Percentiles rank a stretch among this genome's conserved stretches.
phyloP scores from a whole-genome alignment of 2,797 vertebrate species.

The Chaenodraco wilsoni region DNA sequence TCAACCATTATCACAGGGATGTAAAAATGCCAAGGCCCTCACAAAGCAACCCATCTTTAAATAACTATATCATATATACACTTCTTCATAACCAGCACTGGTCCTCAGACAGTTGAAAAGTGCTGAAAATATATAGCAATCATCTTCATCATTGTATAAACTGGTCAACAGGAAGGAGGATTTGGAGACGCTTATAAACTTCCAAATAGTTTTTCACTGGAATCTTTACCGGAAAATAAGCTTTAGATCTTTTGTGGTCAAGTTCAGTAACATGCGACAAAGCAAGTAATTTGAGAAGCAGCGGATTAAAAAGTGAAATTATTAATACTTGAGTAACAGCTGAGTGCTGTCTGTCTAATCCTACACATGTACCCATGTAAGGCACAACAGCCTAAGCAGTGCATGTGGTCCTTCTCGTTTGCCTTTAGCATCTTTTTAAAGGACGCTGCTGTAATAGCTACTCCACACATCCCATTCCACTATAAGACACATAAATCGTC shows the following conservation, averaged over 20 bases:
- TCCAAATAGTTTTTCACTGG: conserved; percentile 17
- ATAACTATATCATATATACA: conserved; percentile 68
- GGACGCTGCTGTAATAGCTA: conserved; percentile 24
- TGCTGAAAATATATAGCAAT: conserved; percentile 60
- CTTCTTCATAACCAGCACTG: conserved; percentile 50
- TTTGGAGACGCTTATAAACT: conserved; percentile 20
- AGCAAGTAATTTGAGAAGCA: conserved; percentile 30
- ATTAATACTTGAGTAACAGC: conserved; percentile 39
- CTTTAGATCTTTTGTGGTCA: conserved; percentile 35
- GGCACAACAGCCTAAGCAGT: conserved; percentile 63
- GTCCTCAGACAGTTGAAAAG: conserved; percentile 49
- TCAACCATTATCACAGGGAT: conserved; percentile 58
- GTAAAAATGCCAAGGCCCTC: conserved; percentile 55
- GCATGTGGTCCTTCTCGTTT: conserved; percentile 29
- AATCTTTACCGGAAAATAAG: conserved; percentile 33
- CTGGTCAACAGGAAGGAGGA: conserved; percentile 35
- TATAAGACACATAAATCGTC: conserved; percentile 12
- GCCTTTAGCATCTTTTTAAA: conserved; percentile 29
- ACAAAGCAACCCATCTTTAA: conserved; percentile 56
- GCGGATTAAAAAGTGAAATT: conserved; percentile 4
- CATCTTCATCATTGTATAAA: conserved; percentile 52
- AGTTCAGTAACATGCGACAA: conserved; percentile 57
- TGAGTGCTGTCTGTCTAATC: conserved; percentile 25
- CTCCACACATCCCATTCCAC: conserved; percentile 6
- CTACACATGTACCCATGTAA: conserved; percentile 57